Evolutionary conservation across 2,797 vertebrate species (phyloP).

Genomic region (Distichodus sexfasciatus): DNA sequence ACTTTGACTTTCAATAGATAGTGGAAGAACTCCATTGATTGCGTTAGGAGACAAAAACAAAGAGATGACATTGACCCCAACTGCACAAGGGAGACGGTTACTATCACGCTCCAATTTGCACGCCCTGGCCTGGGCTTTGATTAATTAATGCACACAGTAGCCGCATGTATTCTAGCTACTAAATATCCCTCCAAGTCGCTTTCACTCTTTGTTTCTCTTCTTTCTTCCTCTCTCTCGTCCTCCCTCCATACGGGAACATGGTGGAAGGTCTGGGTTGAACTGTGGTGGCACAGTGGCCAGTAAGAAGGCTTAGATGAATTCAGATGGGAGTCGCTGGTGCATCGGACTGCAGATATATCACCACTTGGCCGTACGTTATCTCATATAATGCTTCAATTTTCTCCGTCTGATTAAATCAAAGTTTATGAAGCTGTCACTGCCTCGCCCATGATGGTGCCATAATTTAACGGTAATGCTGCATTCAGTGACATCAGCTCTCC

Average conservation of each 20-base stretch:
- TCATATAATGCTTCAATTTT: slow-evolving; percentile 70
- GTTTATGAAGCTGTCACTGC: slow-evolving; percentile 75
- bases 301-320: slow-evolving; percentile 57
- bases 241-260: slow-evolving; percentile 37
- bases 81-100: slow-evolving; percentile 27
- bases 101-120: slow-evolving; percentile 39
- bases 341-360: slow-evolving; percentile 66
- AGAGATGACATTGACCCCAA: slow-evolving; percentile 74
- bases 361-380: slow-evolving; percentile 66
- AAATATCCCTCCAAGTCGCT: neutral
- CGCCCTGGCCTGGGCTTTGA: slow-evolving; percentile 41
- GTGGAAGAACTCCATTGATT: slow-evolving; percentile 78
- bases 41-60: slow-evolving; percentile 73
- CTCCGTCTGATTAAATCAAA: slow-evolving; percentile 73
- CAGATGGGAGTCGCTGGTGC: slow-evolving; percentile 60
- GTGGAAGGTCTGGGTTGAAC: slow-evolving; percentile 58
- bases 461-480: slow-evolving; percentile 62
- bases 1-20: slow-evolving; percentile 79
- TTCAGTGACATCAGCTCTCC: slow-evolving; percentile 61
- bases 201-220: no score
- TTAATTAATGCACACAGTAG: slow-evolving; percentile 53
- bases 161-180: slow-evolving; percentile 18
- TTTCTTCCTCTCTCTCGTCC: slow-evolving; percentile 4
- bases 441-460: slow-evolving; percentile 63
- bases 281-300: slow-evolving; percentile 48